A percentile compares a stretch with the other conserved stretches of the same genome.
These are phyloP conservation scores for Drosophila fuyamai DNA, from an alignment of 1,140 invertebrate genomes.

Conservation along the genomic window DNA sequence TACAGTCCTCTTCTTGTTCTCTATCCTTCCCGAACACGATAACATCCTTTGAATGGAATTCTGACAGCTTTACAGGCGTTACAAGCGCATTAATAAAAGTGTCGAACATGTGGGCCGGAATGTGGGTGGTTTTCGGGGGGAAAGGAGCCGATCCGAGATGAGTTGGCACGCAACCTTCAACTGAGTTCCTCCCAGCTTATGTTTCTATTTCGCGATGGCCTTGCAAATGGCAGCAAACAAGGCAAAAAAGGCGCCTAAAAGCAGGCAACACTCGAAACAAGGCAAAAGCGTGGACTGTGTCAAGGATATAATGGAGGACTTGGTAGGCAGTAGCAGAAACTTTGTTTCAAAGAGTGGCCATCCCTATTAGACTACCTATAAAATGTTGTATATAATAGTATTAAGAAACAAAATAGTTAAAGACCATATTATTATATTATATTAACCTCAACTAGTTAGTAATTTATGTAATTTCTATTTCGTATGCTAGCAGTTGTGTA, in stretches of 20 bases:
- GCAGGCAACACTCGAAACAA: slow-evolving; percentile 52
- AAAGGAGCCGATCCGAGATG: slow-evolving; percentile 26
- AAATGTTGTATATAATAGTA: too few relatives aligned
- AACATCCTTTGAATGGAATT: slow-evolving; percentile 75
- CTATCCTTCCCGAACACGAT: slow-evolving; percentile 29
- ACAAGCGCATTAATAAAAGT: slow-evolving; percentile 81
- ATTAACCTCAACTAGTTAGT: too few relatives aligned
- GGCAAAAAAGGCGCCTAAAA: slow-evolving; percentile 57
- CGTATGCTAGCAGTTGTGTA: too few relatives aligned
- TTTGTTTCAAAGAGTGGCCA: neutral
- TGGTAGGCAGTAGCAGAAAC: neutral
- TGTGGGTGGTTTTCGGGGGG: neutral
- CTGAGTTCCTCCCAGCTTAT: slow-evolving; percentile 25
- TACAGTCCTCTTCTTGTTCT: neutral
- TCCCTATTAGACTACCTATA: too few relatives aligned
- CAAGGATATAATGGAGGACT: slow-evolving; percentile 53
- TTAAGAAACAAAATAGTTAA: too few relatives aligned
- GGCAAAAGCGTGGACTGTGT: slow-evolving; percentile 56
- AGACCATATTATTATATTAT: too few relatives aligned
- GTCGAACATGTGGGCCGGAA: slow-evolving; percentile 62
- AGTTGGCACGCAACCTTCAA: slow-evolving; percentile 67
- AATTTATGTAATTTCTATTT: too few relatives aligned
- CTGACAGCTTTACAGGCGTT: slow-evolving; percentile 70
- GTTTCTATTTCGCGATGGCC: slow-evolving; percentile 52
- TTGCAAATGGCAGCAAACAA: slow-evolving; percentile 52